phyloP scores from a whole-genome alignment of 2,113 vertebrate genomes.

The Rhodinocichla rosea region DNA sequence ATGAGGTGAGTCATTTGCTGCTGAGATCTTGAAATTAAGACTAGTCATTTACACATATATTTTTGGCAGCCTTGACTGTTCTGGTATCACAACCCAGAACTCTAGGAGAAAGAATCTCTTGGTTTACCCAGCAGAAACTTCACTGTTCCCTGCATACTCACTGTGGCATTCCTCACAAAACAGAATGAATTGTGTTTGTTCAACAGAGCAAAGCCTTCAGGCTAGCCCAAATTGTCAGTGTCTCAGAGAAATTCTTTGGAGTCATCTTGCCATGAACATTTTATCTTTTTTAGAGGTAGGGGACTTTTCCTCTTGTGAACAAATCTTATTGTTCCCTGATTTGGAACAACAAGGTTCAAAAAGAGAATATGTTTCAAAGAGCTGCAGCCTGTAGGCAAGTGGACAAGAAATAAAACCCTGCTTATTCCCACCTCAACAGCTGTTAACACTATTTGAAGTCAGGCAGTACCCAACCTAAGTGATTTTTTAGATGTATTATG shows the following conservation, averaged over 20 bases:
- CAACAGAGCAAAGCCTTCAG: neutral
- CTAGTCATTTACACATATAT: neutral
- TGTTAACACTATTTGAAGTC: neutral
- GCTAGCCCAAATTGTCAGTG: neutral
- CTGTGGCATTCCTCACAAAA: neutral
- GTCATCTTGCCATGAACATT: slow-evolving; percentile 2
- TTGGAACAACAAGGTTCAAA: neutral
- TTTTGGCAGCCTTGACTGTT: neutral
- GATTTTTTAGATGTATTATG: neutral
- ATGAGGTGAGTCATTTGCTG: neutral
- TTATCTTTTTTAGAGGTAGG: neutral
- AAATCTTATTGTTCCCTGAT: neutral
- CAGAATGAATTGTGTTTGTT: neutral
- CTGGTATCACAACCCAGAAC: neutral
- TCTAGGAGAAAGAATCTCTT: neutral
- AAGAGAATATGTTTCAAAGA: neutral
- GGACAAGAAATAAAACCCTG: neutral
- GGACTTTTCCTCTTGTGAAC: neutral
- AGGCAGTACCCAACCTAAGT: neutral
- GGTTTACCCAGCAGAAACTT: neutral
- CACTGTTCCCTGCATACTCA: neutral
- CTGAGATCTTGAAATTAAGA: neutral
- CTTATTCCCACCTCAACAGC: neutral
- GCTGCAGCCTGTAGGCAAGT: neutral
- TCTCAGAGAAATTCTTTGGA: neutral